Conservation (phyloP, 1,140 invertebrate species). For the Zaprionus kolodkinae region DNA sequence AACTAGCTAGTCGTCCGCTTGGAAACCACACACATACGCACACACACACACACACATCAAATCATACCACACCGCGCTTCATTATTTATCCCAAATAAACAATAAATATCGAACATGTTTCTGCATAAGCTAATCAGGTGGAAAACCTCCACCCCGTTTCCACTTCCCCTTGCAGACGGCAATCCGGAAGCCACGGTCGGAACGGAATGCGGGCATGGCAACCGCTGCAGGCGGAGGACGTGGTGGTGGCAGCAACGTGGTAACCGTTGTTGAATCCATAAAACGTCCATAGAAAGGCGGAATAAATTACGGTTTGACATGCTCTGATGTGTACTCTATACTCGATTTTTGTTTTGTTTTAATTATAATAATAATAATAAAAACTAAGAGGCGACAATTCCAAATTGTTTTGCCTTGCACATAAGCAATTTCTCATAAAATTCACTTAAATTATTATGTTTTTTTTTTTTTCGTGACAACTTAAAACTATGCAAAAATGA, state of each 20-base stretch:
- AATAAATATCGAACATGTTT: slow-evolving; percentile 44
- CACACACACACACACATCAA: background rate
- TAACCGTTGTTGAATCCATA: slow-evolving; percentile 79
- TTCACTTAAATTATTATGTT: slow-evolving; percentile 34
- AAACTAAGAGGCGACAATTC: slow-evolving; percentile 60
- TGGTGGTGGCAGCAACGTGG: slow-evolving; percentile 33
- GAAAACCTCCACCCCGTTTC: slow-evolving; percentile 18
- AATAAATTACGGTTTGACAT: slow-evolving; percentile 26
- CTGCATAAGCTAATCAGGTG: slow-evolving; percentile 64
- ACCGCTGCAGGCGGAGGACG: slow-evolving; percentile 24
- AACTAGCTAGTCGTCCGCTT: slow-evolving; percentile 9
- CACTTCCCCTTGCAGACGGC: slow-evolving; percentile 19
- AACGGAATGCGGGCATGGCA: slow-evolving; percentile 9
- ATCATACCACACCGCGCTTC: slow-evolving; percentile 36
- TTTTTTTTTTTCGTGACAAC: slow-evolving; percentile 32
- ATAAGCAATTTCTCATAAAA: slow-evolving; percentile 46
- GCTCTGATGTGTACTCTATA: slow-evolving; percentile 59
- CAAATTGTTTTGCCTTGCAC: slow-evolving; percentile 56
- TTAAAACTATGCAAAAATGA: slow-evolving; percentile 77
- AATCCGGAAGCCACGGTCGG: slow-evolving; percentile 7
- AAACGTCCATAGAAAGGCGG: slow-evolving; percentile 3
- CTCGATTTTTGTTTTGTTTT: slow-evolving; percentile 52
- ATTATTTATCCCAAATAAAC: slow-evolving; percentile 75
- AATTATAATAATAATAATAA: slow-evolving; percentile 63
- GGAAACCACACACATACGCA: too few species aligned